phyloP scores from a whole-genome alignment of 1,140 invertebrate genomes.

The Drepana arcuata region DNA sequence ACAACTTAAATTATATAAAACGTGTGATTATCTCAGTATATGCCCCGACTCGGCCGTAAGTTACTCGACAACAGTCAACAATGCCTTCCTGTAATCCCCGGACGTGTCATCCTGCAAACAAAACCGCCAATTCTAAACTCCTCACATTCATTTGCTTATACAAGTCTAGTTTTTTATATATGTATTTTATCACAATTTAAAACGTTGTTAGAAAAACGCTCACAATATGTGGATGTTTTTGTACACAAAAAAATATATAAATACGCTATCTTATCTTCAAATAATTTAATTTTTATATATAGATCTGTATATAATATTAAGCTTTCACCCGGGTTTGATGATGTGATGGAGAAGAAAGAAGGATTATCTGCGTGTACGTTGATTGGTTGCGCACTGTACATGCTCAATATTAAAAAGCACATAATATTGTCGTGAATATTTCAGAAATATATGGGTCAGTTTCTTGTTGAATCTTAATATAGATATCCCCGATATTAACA shows the following conservation, averaged over 20 bases:
- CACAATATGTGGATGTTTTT: no score
- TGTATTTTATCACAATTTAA: no score
- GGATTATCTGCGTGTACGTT: no score
- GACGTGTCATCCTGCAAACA: slow-evolving; percentile 89
- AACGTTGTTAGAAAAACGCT: no score
- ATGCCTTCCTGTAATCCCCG: slow-evolving; percentile 91
- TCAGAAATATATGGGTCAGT: slow-evolving; percentile 56
- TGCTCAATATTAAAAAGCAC: no score
- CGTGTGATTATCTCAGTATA: slow-evolving; percentile 30
- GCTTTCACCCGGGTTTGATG: not conserved
- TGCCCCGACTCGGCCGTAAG: slow-evolving; percentile 44
- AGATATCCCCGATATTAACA: slow-evolving; percentile 19
- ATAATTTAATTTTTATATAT: slow-evolving; percentile 23
- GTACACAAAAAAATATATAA: no score
- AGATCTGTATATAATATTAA: slow-evolving; percentile 35
- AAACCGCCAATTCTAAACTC: slow-evolving; percentile 52
- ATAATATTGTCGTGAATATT: not conserved
- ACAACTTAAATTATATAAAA: slow-evolving; percentile 33
- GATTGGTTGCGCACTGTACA: no score
- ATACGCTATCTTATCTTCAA: no score
- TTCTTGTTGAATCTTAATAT: slow-evolving; percentile 17
- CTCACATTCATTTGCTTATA: no score
- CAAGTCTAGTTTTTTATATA: no score
- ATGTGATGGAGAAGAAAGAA: no score
- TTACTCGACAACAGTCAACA: slow-evolving; percentile 86